These are phyloP conservation scores for Myrmecobius fasciatus DNA, from an alignment of 2,113 vertebrate species.

Conservation along the genomic window DNA sequence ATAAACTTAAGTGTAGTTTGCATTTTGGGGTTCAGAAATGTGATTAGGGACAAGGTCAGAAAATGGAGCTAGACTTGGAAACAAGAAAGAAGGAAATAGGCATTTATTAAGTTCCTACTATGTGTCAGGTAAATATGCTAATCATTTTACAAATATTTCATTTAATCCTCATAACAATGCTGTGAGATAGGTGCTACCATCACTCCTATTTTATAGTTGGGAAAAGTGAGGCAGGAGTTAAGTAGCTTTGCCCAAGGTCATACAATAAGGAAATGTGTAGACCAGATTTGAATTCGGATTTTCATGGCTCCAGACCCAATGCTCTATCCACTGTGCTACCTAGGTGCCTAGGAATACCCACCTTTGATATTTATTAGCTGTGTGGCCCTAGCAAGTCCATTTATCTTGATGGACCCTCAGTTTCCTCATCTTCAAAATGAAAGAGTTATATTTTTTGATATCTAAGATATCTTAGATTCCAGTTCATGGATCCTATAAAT, in stretches of 20 bases:
- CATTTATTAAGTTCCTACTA: background rate
- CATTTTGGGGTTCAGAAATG: background rate
- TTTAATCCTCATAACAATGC: background rate
- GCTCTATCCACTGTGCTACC: background rate
- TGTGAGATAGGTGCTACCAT: background rate
- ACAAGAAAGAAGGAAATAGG: background rate
- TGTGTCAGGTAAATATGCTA: background rate
- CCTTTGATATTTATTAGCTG: background rate
- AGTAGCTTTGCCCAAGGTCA: background rate
- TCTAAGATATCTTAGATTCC: background rate
- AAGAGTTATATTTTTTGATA: background rate
- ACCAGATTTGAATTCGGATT: background rate
- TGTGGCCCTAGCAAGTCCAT: background rate
- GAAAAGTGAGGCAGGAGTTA: background rate
- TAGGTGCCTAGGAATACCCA: background rate
- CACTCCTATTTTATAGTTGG: background rate
- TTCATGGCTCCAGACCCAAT: background rate
- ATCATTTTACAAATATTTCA: background rate
- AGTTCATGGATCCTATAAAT: background rate
- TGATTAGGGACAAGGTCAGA: background rate
- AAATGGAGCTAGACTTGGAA: background rate
- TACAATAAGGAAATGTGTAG: background rate
- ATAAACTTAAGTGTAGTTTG: background rate
- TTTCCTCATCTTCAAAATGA: background rate
- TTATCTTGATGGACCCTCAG: background rate